These are phyloP conservation scores for Ophiodon elongatus DNA, from an alignment of 2,113 vertebrate species.

Conservation along the genomic window DNA sequence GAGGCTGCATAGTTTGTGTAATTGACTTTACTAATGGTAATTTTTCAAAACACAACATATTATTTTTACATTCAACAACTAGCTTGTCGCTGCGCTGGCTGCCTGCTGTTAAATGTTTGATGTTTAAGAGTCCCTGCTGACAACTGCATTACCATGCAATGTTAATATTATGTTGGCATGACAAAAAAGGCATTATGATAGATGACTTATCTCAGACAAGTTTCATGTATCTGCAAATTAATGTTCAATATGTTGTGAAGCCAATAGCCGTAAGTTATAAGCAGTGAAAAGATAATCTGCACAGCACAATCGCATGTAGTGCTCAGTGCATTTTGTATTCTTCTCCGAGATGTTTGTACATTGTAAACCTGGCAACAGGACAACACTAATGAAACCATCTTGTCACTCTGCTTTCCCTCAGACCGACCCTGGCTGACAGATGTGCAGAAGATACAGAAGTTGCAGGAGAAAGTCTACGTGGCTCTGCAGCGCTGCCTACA, in stretches of 20 bases:
- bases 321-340: background rate
- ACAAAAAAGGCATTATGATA: background rate
- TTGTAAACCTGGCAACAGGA: background rate
- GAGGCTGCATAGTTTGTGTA: background rate
- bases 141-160: background rate
- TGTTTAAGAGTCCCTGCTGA: background rate
- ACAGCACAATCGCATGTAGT: background rate
- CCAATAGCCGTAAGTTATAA: background rate
- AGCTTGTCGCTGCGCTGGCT: background rate
- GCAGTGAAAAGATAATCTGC: background rate
- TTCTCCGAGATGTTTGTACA: background rate
- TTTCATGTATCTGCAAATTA: background rate
- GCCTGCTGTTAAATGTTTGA: background rate
- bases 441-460: constrained; percentile 90
- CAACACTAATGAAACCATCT: background rate
- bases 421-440: constrained; percentile 91
- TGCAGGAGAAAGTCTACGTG: constrained; percentile 91
- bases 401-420: constrained; percentile 42
- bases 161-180: background rate
- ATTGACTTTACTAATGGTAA: background rate
- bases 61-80: no score
- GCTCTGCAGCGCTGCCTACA: constrained; percentile 90
- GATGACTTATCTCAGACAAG: background rate
- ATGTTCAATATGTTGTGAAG: background rate
- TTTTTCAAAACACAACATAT: no score